Conservation (phyloP, 53 echinoderm and acorn worm species). For the Holothuria scabra region DNA sequence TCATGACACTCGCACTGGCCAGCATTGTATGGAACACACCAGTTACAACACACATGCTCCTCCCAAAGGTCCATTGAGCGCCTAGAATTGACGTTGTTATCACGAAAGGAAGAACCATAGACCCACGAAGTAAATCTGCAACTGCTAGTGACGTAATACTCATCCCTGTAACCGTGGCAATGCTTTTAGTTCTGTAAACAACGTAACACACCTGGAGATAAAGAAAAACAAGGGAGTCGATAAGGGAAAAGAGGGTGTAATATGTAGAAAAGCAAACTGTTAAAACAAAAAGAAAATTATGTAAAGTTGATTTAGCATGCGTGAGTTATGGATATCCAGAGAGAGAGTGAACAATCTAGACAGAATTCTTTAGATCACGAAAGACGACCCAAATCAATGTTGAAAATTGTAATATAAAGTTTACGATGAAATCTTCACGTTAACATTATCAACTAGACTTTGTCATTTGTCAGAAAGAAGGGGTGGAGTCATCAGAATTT, state of each 20-base stretch:
- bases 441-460: too few species aligned
- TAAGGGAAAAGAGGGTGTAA: background rate
- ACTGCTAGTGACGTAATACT: constrained; percentile 87
- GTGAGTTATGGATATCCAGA: too few species aligned
- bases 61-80: constrained; percentile 64
- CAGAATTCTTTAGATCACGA: too few species aligned
- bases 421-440: too few species aligned
- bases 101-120: constrained; percentile 78
- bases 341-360: too few species aligned
- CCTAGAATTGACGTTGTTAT: constrained; percentile 65
- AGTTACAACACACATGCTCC: constrained; percentile 55
- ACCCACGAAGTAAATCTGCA: constrained; percentile 82
- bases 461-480: too few species aligned
- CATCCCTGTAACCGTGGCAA: constrained; percentile 95
- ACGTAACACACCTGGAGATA: constrained; percentile 87
- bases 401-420: too few species aligned
- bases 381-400: too few species aligned
- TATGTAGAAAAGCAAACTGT: too few species aligned
- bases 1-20: constrained; percentile 92
- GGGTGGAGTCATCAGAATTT: too few species aligned
- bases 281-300: too few species aligned
- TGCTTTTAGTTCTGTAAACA: constrained; percentile 80
- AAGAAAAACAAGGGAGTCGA: background rate
- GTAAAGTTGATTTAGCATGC: too few species aligned
- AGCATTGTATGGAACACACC: constrained; percentile 79